phyloP scores from a whole-genome alignment of 2,888 invertebrate genomes.

The Clostera curtula region DNA sequence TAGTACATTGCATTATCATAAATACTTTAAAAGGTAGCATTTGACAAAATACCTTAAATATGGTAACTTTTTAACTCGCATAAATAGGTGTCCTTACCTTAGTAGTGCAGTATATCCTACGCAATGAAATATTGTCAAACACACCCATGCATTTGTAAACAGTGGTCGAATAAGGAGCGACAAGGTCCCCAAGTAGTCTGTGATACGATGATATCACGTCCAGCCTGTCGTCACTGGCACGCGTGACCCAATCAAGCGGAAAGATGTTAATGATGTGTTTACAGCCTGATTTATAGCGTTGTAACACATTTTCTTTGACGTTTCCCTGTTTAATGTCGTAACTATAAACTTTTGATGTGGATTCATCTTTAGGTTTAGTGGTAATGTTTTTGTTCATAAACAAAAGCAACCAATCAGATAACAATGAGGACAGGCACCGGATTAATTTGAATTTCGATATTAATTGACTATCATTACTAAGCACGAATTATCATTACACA shows the following conservation, averaged over 20 bases:
- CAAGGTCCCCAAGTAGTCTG: constrained; percentile 40
- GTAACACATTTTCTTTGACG: constrained; percentile 6
- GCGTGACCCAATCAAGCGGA: constrained; percentile 39
- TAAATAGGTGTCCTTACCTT: no score
- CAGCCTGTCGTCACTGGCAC: constrained; percentile 18
- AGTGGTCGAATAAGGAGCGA: constrained; percentile 34
- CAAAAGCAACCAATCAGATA: no score
- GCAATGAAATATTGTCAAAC: constrained; percentile 13
- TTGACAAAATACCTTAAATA: no score
- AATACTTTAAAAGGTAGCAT: no score
- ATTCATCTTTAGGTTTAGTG: constrained; percentile 8
- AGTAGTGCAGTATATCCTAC: no score
- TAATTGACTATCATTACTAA: no score
- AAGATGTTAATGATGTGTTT: constrained; percentile 14
- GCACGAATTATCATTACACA: no score
- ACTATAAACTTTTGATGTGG: constrained; percentile 8
- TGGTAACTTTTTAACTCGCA: no score
- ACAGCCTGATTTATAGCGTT: constrained; percentile 8
- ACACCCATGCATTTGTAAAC: constrained; percentile 15
- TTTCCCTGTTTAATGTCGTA: constrained; percentile 3
- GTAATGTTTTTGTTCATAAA: no score
- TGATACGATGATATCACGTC: constrained; percentile 46
- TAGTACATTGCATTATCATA: no score
- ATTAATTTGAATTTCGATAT: no score
- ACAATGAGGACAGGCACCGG: no score